These are phyloP conservation scores for Leucoptera coffeella DNA, from an alignment of 2,888 invertebrate genomes.

Conservation along the genomic window DNA sequence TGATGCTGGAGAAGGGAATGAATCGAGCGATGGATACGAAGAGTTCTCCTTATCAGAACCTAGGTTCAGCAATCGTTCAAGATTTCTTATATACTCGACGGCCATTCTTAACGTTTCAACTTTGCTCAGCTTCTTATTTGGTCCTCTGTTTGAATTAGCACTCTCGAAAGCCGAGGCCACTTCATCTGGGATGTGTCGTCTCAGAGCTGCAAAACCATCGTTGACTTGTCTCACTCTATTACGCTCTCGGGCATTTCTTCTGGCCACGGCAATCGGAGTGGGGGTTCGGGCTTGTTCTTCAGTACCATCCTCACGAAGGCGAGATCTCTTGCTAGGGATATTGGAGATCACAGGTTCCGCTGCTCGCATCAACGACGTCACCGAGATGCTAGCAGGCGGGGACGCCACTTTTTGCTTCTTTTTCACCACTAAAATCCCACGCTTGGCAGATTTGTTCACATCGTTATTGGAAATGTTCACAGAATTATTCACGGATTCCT, in stretches of 20 bases:
- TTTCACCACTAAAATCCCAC: constrained; percentile 49
- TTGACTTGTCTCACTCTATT: constrained; percentile 91
- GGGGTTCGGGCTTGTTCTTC: constrained; percentile 49
- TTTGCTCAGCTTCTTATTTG: constrained; percentile 76
- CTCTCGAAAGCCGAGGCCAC: constrained; percentile 65
- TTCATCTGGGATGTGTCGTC: constrained; percentile 81
- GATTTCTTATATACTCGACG: constrained; percentile 80
- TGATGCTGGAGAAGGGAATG: constrained; percentile 45
- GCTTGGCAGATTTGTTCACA: constrained; percentile 21
- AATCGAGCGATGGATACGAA: constrained; percentile 31
- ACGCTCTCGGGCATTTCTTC: constrained; percentile 87
- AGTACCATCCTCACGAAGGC: constrained; percentile 32
- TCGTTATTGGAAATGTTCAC: constrained; percentile 46
- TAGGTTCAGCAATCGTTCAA: constrained; percentile 69
- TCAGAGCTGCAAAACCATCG: constrained; percentile 82
- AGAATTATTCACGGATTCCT: constrained; percentile 57
- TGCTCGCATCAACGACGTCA: constrained; percentile 34
- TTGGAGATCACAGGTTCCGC: constrained; percentile 21
- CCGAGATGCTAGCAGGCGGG: constrained; percentile 24
- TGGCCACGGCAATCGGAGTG: constrained; percentile 75
- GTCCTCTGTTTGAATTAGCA: constrained; percentile 59
- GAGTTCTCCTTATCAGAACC: constrained; percentile 52
- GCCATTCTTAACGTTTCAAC: constrained; percentile 87
- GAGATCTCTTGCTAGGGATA: constrained; percentile 23
- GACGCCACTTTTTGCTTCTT: constrained; percentile 42